Conservation (phyloP, 2,888 invertebrate genomes). For the Hydrotaea diabolus region DNA sequence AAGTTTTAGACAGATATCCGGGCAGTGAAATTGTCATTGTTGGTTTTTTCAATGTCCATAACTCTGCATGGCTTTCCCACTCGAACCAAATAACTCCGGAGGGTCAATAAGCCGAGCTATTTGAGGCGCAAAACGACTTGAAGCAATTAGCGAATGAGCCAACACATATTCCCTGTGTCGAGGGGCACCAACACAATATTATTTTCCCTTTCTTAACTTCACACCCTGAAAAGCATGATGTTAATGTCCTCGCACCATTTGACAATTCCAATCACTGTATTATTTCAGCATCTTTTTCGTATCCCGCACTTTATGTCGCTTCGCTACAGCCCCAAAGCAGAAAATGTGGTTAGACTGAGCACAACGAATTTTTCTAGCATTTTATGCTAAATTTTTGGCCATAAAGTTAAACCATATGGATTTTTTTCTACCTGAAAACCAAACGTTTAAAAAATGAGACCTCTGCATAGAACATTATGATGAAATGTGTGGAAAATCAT, state of each 20-base stretch:
- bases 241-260: neutral
- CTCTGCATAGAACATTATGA: too few species aligned
- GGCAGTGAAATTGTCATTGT: conserved; percentile 12
- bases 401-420: too few species aligned
- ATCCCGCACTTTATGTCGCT: neutral
- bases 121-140: neutral
- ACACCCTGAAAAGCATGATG: neutral
- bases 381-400: neutral
- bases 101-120: neutral
- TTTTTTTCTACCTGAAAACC: too few species aligned
- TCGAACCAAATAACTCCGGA: neutral
- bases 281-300: neutral
- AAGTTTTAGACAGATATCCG: neutral
- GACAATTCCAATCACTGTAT: neutral
- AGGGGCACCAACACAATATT: neutral
- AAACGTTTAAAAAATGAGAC: too few species aligned
- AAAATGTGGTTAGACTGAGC: neutral
- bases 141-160: conserved; percentile 14
- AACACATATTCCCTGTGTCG: neutral
- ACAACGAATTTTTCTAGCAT: neutral
- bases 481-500: too few species aligned
- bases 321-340: neutral
- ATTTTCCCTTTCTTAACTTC: neutral
- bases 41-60: conserved; percentile 19
- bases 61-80: neutral